Evolutionary conservation across 1,140 invertebrate species (phyloP).

Genomic region (Trypoxylus dichotomus): DNA sequence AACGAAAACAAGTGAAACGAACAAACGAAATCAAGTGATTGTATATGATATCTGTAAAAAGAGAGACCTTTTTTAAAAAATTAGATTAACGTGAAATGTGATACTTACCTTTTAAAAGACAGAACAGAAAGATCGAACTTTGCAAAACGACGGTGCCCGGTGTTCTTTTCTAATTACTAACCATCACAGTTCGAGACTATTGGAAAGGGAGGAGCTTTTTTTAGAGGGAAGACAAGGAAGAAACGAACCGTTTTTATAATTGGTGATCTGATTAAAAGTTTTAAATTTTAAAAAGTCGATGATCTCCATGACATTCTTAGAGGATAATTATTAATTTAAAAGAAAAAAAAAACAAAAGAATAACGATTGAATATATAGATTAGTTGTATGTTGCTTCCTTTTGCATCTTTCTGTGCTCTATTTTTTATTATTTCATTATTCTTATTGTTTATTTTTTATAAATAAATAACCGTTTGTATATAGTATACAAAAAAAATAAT

Average conservation of each 20-base stretch:
- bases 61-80: not conserved
- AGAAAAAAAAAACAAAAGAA: not conserved
- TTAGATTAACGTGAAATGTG: constrained; percentile 8
- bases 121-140: not conserved
- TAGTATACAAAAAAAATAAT: not conserved
- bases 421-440: not conserved
- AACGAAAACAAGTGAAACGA: not conserved
- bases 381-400: not conserved
- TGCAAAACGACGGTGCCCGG: too few species aligned
- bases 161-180: too few species aligned
- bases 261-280: constrained; percentile 2
- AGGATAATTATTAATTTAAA: not conserved
- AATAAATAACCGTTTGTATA: not conserved
- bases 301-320: constrained; percentile 1
- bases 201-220: too few species aligned
- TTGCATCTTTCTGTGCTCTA: not conserved
- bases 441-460: not conserved
- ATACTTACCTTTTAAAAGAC: constrained; percentile 6
- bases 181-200: too few species aligned
- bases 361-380: too few species aligned
- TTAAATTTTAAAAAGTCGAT: not conserved
- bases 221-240: too few species aligned
- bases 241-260: not conserved
- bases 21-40: not conserved
- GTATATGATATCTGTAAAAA: not conserved